Evolutionary conservation across 2,888 invertebrate genomes (phyloP).

Genomic region (Drosophila emarginata): DNA sequence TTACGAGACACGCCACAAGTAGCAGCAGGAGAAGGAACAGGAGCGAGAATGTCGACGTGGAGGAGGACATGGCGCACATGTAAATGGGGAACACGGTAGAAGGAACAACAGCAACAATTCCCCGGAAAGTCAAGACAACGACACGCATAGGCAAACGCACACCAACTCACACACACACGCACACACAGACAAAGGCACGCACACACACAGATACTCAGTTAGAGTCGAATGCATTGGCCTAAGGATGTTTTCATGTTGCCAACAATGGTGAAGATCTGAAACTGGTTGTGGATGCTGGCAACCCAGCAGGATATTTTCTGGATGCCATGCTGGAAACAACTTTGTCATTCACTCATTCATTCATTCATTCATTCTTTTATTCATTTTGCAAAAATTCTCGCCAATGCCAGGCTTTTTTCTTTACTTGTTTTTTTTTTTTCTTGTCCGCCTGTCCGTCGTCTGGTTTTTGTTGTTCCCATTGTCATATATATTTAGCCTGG

Average conservation of each 20-base stretch:
- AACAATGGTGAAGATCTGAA: conserved; percentile 50
- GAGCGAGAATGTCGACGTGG: neutral
- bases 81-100: conserved; percentile 47
- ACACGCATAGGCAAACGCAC: conserved; percentile 34
- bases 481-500: conserved; percentile 36
- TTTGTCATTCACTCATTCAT: conserved; percentile 30
- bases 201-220: conserved; percentile 1
- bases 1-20: conserved; percentile 55
- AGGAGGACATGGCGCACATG: conserved; percentile 38
- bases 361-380: conserved; percentile 33
- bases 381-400: conserved; percentile 30
- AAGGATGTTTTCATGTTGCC: conserved; percentile 64
- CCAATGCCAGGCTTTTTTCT: conserved; percentile 14
- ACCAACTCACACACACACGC: conserved; percentile 21
- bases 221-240: conserved; percentile 60
- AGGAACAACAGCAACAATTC: conserved; percentile 56
- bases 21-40: neutral
- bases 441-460: conserved; percentile 2
- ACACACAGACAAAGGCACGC: neutral
- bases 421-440: neutral
- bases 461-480: conserved; percentile 13
- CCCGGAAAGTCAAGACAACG: conserved; percentile 65
- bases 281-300: neutral
- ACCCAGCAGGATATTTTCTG: conserved; percentile 43
- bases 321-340: conserved; percentile 20